Evolutionary conservation across 2,113 vertebrate genomes (phyloP).

Genomic region (Silurus glanis): DNA sequence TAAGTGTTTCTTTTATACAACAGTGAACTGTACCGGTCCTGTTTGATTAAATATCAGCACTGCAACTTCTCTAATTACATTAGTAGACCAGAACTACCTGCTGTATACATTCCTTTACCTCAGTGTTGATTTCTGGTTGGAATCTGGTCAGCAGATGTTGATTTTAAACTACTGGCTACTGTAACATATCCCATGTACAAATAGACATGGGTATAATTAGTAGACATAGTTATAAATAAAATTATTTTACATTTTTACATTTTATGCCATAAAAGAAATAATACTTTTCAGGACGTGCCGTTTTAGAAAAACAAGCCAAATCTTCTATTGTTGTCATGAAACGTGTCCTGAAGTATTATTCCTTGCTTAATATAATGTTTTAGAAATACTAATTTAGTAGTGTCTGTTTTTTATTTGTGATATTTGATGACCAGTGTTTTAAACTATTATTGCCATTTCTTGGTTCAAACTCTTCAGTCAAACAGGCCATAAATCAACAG

Average conservation of each 20-base stretch:
- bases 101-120: background rate
- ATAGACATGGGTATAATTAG: too few species aligned
- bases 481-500: background rate
- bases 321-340: background rate
- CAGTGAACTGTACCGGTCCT: background rate
- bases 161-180: background rate
- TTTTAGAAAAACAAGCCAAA: background rate
- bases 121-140: background rate
- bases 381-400: too few species aligned
- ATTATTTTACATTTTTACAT: too few species aligned
- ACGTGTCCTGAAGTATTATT: too few species aligned
- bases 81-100: background rate
- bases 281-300: background rate
- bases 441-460: background rate
- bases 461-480: background rate
- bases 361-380: too few species aligned
- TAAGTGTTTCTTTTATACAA: too few species aligned
- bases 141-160: background rate
- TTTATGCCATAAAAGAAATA: background rate
- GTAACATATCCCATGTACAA: too few species aligned
- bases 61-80: background rate
- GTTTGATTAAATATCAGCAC: background rate
- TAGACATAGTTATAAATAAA: too few species aligned
- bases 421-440: background rate
- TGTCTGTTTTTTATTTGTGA: background rate